A percentile compares a stretch with the other conserved stretches of the same genome.
Evolutionary conservation across 2,888 invertebrate genomes (phyloP).

Genomic region (Tenthredo notha): DNA sequence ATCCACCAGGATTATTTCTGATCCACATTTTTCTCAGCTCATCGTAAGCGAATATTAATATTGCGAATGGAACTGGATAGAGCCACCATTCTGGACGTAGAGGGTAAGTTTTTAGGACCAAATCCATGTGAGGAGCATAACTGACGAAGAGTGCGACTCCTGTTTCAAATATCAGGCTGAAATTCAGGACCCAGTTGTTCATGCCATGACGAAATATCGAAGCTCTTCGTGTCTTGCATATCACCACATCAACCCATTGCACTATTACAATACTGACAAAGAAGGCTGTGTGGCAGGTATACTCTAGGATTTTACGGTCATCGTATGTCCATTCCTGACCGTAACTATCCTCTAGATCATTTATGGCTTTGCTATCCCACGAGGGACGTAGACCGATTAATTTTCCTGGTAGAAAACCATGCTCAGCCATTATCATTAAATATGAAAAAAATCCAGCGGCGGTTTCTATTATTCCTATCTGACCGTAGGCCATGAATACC

Average conservation of each 20-base stretch:
- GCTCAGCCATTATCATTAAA: conserved; percentile 88
- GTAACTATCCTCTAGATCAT: conserved; percentile 85
- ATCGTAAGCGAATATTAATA: conserved; percentile 88
- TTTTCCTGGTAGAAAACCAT: conserved; percentile 86
- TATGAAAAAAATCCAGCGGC: conserved; percentile 89
- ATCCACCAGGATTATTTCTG: conserved; percentile 84
- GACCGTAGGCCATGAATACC: conserved; percentile 91
- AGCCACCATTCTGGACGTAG: conserved; percentile 82
- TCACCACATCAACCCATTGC: conserved; percentile 89
- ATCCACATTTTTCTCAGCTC: conserved; percentile 87
- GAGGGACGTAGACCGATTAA: conserved; percentile 82
- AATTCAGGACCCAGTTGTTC: conserved; percentile 84
- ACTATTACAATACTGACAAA: conserved; percentile 89
- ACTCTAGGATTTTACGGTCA: conserved; percentile 79
- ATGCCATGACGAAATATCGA: conserved; percentile 89
- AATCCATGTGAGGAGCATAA: conserved; percentile 79
- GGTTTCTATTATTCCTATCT: conserved; percentile 92
- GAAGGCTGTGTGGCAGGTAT: conserved; percentile 87
- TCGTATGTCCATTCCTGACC: conserved; percentile 85
- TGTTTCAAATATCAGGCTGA: conserved; percentile 82
- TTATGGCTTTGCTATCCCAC: conserved; percentile 86
- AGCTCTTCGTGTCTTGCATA: conserved; percentile 88
- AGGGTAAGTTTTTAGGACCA: conserved; percentile 82
- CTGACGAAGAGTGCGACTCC: conserved; percentile 77
- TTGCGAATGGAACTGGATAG: conserved; percentile 86